Evolutionary conservation across 2,888 invertebrate species (phyloP), one percentile per base, ranked within the genome.

Genomic region (Eucera pruinosa): DNA sequence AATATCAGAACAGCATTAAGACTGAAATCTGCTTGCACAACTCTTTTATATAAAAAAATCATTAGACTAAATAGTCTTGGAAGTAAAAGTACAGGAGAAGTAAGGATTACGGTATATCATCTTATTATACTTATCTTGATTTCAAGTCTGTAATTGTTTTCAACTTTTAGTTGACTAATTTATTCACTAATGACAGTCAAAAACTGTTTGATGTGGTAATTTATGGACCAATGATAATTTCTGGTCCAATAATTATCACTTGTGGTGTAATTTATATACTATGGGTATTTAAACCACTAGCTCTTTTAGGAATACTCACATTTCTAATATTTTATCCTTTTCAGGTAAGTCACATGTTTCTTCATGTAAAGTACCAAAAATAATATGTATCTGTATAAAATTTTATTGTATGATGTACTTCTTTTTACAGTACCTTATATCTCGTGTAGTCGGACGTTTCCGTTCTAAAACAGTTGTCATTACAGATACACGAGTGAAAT

Each of bases 121-220:
- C 4, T 55, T 39, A 15, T 18, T 11, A 13, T 52, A 13, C 20
- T 48, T 3, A 27, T 1, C 11, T 36, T 47, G 1, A 39, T n/a
- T 74, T 23, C 0, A 9, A n/a, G 20, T 18, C 2, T 36, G 15
- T 48, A 0, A 43, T 27, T n/a, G 0, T 33, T 57, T 57, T 50
- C 23, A 25, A 18, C 43, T 92, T 92, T 57, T 87, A 95, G 94
- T 82, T 95, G 30, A 93, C 94, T 60, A 94, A 94, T 87, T 89
- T 95, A 73, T 94, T 94, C 84, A 93, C 94, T 43, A 94, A 93
- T 82, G 95, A 95, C 82, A 93, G 94, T 43, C 93, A 93, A 85
- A 92, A 94, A 48, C 90, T 95, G 47, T 94, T 93, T 84, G 94
- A 94, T 73, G 93, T 94, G 61, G 91, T 94, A 25, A 89, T 93